These are phyloP conservation scores for Drosophila malerkotliana DNA, from an alignment of 1,140 invertebrate genomes.

Conservation along the genomic window DNA sequence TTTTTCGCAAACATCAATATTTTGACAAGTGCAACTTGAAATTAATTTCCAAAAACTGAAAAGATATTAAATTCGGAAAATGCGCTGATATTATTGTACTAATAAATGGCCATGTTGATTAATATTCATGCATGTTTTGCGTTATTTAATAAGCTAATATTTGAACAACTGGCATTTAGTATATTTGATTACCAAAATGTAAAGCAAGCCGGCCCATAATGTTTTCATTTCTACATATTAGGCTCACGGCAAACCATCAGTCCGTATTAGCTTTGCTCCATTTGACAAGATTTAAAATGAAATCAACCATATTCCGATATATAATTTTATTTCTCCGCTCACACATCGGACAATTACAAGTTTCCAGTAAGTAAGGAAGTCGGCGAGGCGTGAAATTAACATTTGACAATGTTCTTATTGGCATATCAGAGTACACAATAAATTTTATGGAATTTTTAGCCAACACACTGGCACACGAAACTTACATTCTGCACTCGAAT, in stretches of 20 bases:
- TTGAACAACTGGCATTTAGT: not conserved
- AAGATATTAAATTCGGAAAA: not conserved
- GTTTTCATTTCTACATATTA: not conserved
- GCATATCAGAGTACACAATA: constrained; percentile 44
- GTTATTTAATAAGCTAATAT: not conserved
- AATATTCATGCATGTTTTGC: not conserved
- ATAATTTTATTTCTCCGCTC: constrained; percentile 18
- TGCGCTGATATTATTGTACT: not conserved
- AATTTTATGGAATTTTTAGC: constrained; percentile 63
- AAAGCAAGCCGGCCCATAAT: not conserved
- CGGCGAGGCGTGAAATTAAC: constrained; percentile 77
- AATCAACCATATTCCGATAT: not conserved
- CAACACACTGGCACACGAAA: constrained; percentile 26
- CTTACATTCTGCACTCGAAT: constrained; percentile 46
- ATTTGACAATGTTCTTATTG: constrained; percentile 71
- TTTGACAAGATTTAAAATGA: not conserved
- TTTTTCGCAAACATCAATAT: not conserved
- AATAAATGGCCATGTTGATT: too few relatives aligned
- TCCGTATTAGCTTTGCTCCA: not conserved
- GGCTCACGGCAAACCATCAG: not conserved
- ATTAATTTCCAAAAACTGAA: not conserved
- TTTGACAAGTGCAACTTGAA: not conserved
- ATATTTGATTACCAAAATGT: not conserved
- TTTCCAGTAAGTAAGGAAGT: constrained; percentile 5
- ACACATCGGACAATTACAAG: constrained; percentile 25